phyloP scores from a whole-genome alignment of 2,888 invertebrate genomes.

The Drosophila kuntzei region DNA sequence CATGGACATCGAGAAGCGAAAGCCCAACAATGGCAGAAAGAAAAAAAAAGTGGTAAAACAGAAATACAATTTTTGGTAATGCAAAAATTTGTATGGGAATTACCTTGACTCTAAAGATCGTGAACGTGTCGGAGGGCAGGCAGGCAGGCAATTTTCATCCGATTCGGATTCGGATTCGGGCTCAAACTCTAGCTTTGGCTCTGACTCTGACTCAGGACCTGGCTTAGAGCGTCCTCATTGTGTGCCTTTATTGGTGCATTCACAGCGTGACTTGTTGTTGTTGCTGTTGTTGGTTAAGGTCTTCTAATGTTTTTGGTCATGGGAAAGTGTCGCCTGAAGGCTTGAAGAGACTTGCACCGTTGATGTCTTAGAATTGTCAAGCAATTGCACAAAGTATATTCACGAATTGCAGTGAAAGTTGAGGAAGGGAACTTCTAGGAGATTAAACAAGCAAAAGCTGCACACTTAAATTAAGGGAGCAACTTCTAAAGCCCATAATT shows the following conservation, averaged over 20 bases:
- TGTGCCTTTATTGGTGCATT: slow-evolving; percentile 71
- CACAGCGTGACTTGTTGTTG: slow-evolving; percentile 65
- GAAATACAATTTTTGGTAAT: slow-evolving; percentile 63
- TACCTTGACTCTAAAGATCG: slow-evolving; percentile 70
- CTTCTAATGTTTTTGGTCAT: slow-evolving; percentile 73
- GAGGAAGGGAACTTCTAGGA: background rate
- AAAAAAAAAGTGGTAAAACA: slow-evolving; percentile 37
- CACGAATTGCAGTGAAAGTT: slow-evolving; percentile 48
- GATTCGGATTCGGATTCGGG: background rate
- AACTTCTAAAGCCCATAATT: background rate
- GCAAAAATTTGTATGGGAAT: slow-evolving; percentile 74
- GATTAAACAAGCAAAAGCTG: background rate
- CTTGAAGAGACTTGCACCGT: slow-evolving; percentile 17
- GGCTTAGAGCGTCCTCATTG: slow-evolving; percentile 38
- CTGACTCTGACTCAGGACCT: slow-evolving; percentile 25
- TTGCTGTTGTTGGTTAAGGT: slow-evolving; percentile 34
- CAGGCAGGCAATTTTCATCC: slow-evolving; percentile 50
- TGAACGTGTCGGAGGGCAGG: slow-evolving; percentile 58
- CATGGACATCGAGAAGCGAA: slow-evolving; percentile 30
- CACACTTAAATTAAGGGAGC: background rate
- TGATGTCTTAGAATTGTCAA: slow-evolving; percentile 57
- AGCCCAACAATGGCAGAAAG: slow-evolving; percentile 46
- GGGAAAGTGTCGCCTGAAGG: slow-evolving; percentile 67
- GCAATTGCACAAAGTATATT: slow-evolving; percentile 32
- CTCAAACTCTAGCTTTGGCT: slow-evolving; percentile 9